Base-by-base conservation (phyloP, 1,140 invertebrate genomes). In the Brachystomella parvula region DNA sequence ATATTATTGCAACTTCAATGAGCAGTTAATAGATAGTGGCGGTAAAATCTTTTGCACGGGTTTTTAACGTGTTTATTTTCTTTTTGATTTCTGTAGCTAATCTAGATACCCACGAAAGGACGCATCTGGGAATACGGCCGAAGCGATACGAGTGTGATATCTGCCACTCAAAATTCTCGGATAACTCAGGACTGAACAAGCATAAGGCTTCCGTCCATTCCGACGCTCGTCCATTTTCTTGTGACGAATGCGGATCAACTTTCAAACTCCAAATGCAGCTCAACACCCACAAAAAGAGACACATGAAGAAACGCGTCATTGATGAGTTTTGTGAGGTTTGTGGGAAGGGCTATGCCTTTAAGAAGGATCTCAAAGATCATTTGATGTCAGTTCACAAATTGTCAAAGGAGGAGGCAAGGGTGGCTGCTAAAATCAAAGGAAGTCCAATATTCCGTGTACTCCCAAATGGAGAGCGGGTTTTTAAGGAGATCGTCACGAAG, bases 321-420 rank as follows among this genome's bases (percentile, higher is more conserved):
- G 49, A 53, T 24, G 21, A 53, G 6, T 6, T 53, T 24, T 53
- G 49, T 26, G 49, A 53, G 49, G 3, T 53, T 24, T 53, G 49
- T 26, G 49, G 49, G 6, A 53, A 53, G 21, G 49, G 9, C 21
- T 53, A 19, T 24, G 6, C 15, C 6, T 17, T 17, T 24, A 53
- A 53, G 21, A 53, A 15, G 6, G 15, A 15, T 9, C 49, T 53
- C 9, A 53, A 53, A 24, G 49, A 53, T 6, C 49, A 53, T 53
- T 26, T 53, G 15, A 53, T 53, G 49, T 53, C 49, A 6, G 21
- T 53, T 53, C 49, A 53, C 24, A 53, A 53, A 26, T 24, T 53
- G 12, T 12, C 3, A 24, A 53, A 53, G 24, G 49, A 53, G 24
- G 15, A 9, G 24, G 49, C 49, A 6, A 9, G 49, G 24, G 24